Evolutionary conservation across 2,888 invertebrate species (phyloP), one percentile per base, ranked within the genome.

Genomic region (Nemoura dubitans): DNA sequence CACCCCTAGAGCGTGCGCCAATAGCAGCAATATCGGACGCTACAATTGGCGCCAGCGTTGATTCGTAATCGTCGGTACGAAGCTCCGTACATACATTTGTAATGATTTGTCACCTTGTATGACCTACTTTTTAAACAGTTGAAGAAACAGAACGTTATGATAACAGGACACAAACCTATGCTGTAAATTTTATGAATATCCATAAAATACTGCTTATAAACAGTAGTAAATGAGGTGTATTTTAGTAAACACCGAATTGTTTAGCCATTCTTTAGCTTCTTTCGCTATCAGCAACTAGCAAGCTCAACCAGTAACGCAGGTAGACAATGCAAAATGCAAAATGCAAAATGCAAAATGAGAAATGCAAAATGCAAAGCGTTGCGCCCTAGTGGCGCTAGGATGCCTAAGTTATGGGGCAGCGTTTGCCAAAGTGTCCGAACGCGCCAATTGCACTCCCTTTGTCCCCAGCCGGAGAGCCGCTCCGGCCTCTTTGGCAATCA

Each of bases 241-340:
- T 36, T n/a, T 36, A 36, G 36, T 10, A 36, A 10, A 36, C 36
- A 36, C 5, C 10, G 36, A 36, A 36, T 36, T 10, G 36, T 36
- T 36, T 36, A 10, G 36, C 36, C 10, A 6, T 36, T 6, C 36
- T 36, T 10, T 6, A 36, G 10, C 36, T 36, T 36, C 3, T 36
- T 36, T 36, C 36, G 36, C 36, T 36, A 36, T 36, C 36, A 36
- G 36, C 36, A 36, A 10, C 10, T 36, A 36, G 36, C 36, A 36
- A 36, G n/a, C n/a, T n/a, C n/a, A n/a, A 36, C 36, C 36, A 36
- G 36, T 36, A 36, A 21, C 59, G 59, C 59, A 59, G 2, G 59
- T 1, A 59, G 59, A 59, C 59, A 59, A 59, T 59, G 59, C 59
- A 59, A 59, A 59, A 59, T 59, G 59, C 59, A 59, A 59, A 59